phyloP scores from a whole-genome alignment of 1,140 invertebrate species.

The Heliconius melpomene region DNA sequence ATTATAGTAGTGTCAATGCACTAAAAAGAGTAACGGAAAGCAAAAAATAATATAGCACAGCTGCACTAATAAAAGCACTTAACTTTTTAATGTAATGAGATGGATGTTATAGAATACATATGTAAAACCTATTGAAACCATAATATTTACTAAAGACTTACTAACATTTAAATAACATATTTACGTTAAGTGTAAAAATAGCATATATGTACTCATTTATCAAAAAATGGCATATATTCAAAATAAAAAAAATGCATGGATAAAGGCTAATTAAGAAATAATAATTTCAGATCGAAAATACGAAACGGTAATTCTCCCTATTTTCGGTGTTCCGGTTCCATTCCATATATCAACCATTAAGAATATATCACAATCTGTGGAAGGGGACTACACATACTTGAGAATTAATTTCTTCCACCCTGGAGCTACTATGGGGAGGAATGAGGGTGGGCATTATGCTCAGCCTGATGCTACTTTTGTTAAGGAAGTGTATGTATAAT shows the following conservation, averaged over 20 bases:
- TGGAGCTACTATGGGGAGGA: slow-evolving; percentile 96
- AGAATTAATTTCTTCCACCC: slow-evolving; percentile 99
- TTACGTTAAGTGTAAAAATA: no score
- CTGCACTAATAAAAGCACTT: no score
- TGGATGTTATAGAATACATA: no score
- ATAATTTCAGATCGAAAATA: slow-evolving; percentile 93
- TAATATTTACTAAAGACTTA: no score
- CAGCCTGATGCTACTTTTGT: slow-evolving; percentile 98
- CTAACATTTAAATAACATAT: no score
- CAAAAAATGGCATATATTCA: no score
- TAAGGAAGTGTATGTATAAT: slow-evolving; percentile 95
- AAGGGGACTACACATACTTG: slow-evolving; percentile 99
- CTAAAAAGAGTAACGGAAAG: no score
- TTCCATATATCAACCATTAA: slow-evolving; percentile 99
- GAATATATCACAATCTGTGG: slow-evolving; percentile 98
- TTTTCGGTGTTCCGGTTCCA: slow-evolving; percentile 97
- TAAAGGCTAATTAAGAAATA: not conserved
- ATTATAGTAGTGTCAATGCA: no score
- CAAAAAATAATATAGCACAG: no score
- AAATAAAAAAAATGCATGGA: not conserved
- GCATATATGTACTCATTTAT: no score
- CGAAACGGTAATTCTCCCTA: slow-evolving; percentile 97
- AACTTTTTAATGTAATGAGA: no score
- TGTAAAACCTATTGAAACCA: no score
- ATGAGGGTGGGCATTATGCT: slow-evolving; percentile 93